Evolutionary conservation across 2,888 invertebrate genomes (phyloP), one percentile per base, ranked within the genome.

Genomic region (Melinopterus prodromus): DNA sequence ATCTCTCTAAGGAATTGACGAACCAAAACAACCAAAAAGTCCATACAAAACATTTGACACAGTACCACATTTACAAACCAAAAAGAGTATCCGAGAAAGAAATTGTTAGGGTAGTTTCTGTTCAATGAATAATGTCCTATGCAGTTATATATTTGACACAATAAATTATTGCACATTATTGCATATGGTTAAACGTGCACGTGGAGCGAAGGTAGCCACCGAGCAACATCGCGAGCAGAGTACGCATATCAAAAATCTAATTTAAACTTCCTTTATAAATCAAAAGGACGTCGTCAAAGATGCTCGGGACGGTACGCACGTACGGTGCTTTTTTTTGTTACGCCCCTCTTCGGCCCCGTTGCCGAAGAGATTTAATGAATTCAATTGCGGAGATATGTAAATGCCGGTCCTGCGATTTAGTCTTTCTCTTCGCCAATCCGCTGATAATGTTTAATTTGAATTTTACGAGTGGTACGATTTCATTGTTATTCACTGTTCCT

Each of bases 251-350:
- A 78, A 78, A 78, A 80, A 80, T 80, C 78, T 76, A 80, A 80
- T 80, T 80, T 80, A 80, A 80, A 80, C 80, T 80, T 80, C 77
- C 71, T 36, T 76, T 76, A 80, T 80, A 80, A 80, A 80, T 80
- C 80, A 80, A 78, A 78, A 78, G 16, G 53, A 53, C 35, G 15
- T 53, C 53, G 53, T 53, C 53, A 53, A 53, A 53, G 53, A 53
- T 53, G 53, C 53, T 12, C 53, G 9, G 53, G 12, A 53, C 53
- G 53, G 53, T 53, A 53, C 53, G 53, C 53, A 53, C 53, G 53
- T 53, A 53, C 53, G 53, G 53, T 9, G 53, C 9, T 53, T 7
- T 53, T 53, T 53, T 53, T 53, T 53, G 2, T 53, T 2, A 53
- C 53, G 53, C 1, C 53, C 6, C 53, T 12, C 53, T 53, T 53